Evolutionary conservation across 37 sponge, comb jelly and placozoan species (phyloP).

Genomic region (Cladorhizidae sp.): DNA sequence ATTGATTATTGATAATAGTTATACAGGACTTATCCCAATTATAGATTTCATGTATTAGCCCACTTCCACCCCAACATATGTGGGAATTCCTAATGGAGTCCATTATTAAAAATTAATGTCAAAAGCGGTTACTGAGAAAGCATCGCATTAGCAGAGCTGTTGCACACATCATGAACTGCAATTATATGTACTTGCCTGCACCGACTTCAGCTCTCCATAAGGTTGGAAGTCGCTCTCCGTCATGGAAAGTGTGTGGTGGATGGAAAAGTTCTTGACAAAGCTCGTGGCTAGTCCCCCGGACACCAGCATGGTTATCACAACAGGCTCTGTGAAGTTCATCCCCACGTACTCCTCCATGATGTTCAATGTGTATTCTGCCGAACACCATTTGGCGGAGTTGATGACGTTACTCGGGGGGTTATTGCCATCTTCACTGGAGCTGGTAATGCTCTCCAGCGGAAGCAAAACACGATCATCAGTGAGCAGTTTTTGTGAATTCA

Average conservation of each 20-base stretch:
- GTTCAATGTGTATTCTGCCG: background rate
- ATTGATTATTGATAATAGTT: background rate
- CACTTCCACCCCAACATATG: too few relatives aligned
- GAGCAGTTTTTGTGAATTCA: slow-evolving; percentile 18
- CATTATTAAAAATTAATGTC: too few relatives aligned
- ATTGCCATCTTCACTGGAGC: slow-evolving; percentile 8
- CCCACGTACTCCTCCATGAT: background rate
- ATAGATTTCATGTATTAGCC: background rate
- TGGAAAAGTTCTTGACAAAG: slow-evolving; percentile 30
- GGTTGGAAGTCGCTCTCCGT: slow-evolving; percentile 12
- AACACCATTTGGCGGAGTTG: slow-evolving; percentile 16
- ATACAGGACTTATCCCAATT: background rate
- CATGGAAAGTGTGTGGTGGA: background rate
- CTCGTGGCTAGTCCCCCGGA: slow-evolving; percentile 3
- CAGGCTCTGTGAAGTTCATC: slow-evolving; percentile 40
- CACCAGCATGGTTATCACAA: slow-evolving; percentile 10
- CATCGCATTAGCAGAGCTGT: too few relatives aligned
- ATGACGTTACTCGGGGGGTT: slow-evolving; percentile 16
- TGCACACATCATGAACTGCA: background rate
- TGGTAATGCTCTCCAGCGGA: slow-evolving; percentile 8
- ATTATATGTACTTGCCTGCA: slow-evolving; percentile 17
- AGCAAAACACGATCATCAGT: slow-evolving; percentile 1
- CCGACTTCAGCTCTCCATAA: slow-evolving; percentile 21
- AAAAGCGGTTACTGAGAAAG: too few relatives aligned
- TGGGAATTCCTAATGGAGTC: too few relatives aligned